Percentiles rank a stretch among this genome's conserved stretches.
Conservation (phyloP, 2,888 invertebrate genomes). For the Seira musarum region DNA sequence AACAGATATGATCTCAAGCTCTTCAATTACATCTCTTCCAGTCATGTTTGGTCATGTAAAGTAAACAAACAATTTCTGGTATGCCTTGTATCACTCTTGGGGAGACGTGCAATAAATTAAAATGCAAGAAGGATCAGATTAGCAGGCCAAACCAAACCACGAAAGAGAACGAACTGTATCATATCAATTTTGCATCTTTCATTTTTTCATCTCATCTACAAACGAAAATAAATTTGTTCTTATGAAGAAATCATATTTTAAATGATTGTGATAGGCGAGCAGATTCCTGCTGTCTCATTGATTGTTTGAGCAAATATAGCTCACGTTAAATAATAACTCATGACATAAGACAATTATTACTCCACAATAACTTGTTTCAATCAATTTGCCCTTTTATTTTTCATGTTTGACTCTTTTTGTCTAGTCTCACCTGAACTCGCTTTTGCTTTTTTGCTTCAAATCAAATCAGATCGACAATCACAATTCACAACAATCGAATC, state of each 20-base stretch:
- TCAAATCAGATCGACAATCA: no score
- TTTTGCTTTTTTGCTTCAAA: no score
- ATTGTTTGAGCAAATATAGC: conserved; percentile 43
- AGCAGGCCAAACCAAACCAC: not conserved
- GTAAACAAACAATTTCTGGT: not conserved
- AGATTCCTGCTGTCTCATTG: conserved; percentile 34
- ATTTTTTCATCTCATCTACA: not conserved
- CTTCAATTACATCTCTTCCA: no score
- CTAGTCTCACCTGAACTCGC: not conserved
- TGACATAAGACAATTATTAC: not conserved
- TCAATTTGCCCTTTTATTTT: not conserved
- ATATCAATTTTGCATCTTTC: not conserved
- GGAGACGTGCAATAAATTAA: not conserved
- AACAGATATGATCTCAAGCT: no score
- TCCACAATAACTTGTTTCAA: conserved; percentile 4
- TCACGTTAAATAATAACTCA: not conserved
- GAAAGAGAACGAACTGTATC: not conserved
- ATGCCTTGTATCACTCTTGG: not conserved
- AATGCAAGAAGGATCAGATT: not conserved
- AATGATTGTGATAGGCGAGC: conserved; percentile 3
- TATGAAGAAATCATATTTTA: conserved; percentile 12
- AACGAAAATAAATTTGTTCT: not conserved
- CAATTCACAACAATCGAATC: no score
- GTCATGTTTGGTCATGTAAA: no score
- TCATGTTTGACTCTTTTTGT: not conserved